Evolutionary conservation across 2,888 invertebrate genomes (phyloP).

Genomic region (Leptothorax acervorum): DNA sequence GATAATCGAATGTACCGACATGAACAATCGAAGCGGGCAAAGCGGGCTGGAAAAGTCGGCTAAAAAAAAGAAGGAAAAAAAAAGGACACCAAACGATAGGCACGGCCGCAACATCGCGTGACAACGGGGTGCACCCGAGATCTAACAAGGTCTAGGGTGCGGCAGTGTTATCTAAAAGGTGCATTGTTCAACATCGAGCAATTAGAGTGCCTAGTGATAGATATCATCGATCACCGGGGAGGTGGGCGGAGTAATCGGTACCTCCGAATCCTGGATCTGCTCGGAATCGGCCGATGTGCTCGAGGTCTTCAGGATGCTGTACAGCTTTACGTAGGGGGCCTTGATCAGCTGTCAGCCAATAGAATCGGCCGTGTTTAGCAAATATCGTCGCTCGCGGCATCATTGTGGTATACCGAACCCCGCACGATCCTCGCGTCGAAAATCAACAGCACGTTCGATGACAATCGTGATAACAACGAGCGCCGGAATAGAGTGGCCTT

Average conservation of each 20-base stretch:
- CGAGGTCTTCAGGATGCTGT: slow-evolving; percentile 98
- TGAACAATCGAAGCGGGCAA: slow-evolving; percentile 52
- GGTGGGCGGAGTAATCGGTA: slow-evolving; percentile 73
- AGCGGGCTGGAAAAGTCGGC: slow-evolving; percentile 38
- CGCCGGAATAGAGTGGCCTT: slow-evolving; percentile 14
- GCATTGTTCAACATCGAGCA: slow-evolving; percentile 76
- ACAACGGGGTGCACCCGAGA: slow-evolving; percentile 59
- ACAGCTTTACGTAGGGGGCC: slow-evolving; percentile 98
- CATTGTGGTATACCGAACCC: neutral
- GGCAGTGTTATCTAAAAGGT: slow-evolving; percentile 60
- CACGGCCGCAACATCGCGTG: slow-evolving; percentile 62
- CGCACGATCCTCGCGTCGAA: slow-evolving; percentile 62
- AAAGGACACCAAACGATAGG: slow-evolving; percentile 42
- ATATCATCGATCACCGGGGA: slow-evolving; percentile 59
- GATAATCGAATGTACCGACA: neutral
- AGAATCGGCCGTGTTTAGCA: slow-evolving; percentile 73
- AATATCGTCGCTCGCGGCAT: slow-evolving; percentile 41
- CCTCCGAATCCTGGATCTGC: slow-evolving; percentile 85
- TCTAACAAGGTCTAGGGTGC: slow-evolving; percentile 45
- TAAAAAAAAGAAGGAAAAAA: neutral
- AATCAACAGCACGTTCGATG: neutral
- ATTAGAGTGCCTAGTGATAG: slow-evolving; percentile 57
- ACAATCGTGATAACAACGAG: neutral
- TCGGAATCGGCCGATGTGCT: slow-evolving; percentile 91
- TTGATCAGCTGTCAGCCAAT: slow-evolving; percentile 92